phyloP scores from a whole-genome alignment of 2,113 vertebrate species.

The Jaculus jaculus region DNA sequence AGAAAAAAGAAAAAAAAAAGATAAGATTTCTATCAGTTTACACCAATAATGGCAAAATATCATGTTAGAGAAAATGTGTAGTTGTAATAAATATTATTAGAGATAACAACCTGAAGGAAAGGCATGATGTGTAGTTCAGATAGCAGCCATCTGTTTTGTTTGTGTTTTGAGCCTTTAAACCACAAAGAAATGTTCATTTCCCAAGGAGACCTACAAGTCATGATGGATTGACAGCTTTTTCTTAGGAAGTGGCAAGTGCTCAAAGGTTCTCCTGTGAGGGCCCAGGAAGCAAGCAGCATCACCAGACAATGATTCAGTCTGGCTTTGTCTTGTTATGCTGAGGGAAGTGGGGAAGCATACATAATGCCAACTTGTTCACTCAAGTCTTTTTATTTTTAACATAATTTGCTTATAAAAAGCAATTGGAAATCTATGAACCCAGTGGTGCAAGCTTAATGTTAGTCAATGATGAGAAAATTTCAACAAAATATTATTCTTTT shows the following conservation, averaged over 20 bases:
- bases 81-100: conserved; percentile 47
- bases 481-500: neutral
- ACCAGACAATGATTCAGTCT: neutral
- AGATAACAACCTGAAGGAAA: conserved; percentile 49
- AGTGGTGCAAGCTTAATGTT: neutral
- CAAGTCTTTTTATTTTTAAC: neutral
- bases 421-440: neutral
- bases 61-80: neutral
- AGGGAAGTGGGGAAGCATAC: neutral
- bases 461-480: neutral
- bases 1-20: neutral
- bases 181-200: conserved; percentile 47
- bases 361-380: neutral
- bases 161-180: conserved; percentile 13
- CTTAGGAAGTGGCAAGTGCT: neutral
- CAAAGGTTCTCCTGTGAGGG: neutral
- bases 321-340: neutral
- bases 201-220: conserved; percentile 27
- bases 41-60: conserved; percentile 43
- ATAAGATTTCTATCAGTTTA: conserved; percentile 43
- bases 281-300: neutral
- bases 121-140: conserved; percentile 26
- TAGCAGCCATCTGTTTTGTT: neutral
- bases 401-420: neutral
- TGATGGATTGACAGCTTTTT: conserved; percentile 29